A percentile compares a stretch with the other conserved stretches of the same genome.
Conservation (phyloP, 2,113 vertebrate genomes). For the Tamias sibiricus region DNA sequence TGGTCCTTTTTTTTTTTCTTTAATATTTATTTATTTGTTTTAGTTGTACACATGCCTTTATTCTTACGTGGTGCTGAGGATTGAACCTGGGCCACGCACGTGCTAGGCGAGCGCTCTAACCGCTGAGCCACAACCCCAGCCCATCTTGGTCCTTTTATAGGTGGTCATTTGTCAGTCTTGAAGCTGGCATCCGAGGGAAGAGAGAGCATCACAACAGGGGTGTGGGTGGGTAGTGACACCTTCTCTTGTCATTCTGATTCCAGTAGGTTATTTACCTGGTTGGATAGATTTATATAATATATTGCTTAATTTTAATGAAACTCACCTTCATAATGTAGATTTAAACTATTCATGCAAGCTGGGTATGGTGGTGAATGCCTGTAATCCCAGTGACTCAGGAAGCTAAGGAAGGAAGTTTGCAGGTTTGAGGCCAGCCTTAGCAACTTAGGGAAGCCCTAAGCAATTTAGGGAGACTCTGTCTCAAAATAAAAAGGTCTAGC, state of each 20-base stretch:
- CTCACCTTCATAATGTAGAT: not conserved
- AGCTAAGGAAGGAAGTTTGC: not conserved
- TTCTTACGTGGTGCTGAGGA: too few species aligned
- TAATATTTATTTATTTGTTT: too few species aligned
- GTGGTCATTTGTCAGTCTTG: not conserved
- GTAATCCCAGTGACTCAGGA: not conserved
- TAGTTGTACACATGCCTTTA: too few species aligned
- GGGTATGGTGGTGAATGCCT: not conserved
- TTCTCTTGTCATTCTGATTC: not conserved
- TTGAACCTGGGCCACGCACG: too few species aligned
- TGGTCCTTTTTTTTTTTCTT: too few species aligned
- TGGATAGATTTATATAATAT: not conserved
- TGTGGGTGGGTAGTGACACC: fast-evolving
- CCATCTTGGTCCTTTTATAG: not conserved
- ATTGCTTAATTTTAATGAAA: not conserved
- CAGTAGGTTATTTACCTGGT: not conserved
- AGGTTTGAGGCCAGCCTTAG: too few species aligned
- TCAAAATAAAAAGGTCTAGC: too few species aligned
- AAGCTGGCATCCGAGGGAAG: not conserved
- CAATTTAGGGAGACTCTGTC: too few species aligned
- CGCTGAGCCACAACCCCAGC: too few species aligned
- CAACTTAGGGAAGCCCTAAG: too few species aligned
- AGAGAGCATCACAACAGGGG: not conserved
- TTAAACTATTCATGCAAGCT: not conserved
- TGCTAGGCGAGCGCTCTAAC: too few species aligned